Percentiles rank a stretch among this genome's conserved stretches.
Evolutionary conservation across 2,113 vertebrate species (phyloP).

Genomic region (Lamprotornis superbus): DNA sequence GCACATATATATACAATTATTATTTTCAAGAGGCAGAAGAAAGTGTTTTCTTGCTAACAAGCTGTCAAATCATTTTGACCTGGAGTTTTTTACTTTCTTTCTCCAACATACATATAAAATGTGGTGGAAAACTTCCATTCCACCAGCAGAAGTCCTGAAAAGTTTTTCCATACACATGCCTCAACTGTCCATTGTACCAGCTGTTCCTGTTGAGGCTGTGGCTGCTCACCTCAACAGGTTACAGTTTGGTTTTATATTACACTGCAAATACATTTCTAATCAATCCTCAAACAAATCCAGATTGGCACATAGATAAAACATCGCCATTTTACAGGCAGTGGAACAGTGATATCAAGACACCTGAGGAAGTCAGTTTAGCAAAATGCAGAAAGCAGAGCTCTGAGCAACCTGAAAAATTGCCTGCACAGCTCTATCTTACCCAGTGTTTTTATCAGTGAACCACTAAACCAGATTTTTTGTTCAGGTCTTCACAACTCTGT

Average conservation of each 20-base stretch:
- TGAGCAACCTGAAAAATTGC: background rate
- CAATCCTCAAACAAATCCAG: conserved; percentile 15
- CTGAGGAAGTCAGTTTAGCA: background rate
- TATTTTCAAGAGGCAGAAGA: background rate
- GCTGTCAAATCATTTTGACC: conserved; percentile 13
- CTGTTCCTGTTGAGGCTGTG: background rate
- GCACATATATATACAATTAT: background rate
- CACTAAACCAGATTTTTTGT: background rate
- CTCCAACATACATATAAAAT: background rate
- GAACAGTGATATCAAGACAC: background rate
- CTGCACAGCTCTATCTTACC: background rate
- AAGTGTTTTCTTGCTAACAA: conserved; percentile 6
- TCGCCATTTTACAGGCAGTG: background rate
- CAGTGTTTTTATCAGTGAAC: background rate
- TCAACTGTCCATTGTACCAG: background rate
- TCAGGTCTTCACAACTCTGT: background rate
- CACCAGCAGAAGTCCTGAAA: background rate
- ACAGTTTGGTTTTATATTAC: background rate
- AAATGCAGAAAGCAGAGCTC: background rate
- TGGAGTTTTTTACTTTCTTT: background rate
- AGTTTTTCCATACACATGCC: background rate
- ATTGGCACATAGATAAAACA: background rate
- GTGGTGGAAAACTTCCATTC: background rate
- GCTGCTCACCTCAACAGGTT: background rate
- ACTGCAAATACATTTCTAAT: conserved; percentile 23